phyloP scores from a whole-genome alignment of 92 coral and sea anemone species.

The Porites rus region DNA sequence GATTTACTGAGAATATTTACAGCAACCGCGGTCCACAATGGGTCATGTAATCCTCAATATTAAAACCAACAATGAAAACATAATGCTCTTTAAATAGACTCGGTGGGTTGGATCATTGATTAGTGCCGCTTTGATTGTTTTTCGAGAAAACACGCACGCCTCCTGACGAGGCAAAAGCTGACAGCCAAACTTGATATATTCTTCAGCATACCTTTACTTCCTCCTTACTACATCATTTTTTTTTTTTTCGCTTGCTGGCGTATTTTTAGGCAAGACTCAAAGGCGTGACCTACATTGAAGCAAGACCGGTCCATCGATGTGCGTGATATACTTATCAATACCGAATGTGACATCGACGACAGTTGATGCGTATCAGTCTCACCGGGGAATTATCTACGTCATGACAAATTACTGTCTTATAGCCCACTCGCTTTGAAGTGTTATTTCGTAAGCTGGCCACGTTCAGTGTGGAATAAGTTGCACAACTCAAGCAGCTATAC shows the following conservation, averaged over 20 bases:
- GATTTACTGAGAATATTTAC: background rate
- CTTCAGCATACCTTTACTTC: constrained; percentile 13
- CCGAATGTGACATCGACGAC: background rate
- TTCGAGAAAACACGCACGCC: background rate
- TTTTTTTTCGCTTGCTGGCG: background rate
- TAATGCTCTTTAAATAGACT: constrained; percentile 20
- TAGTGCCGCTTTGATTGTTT: background rate
- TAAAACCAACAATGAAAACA: constrained; percentile 1
- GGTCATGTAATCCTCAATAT: background rate
- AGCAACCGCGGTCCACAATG: background rate
- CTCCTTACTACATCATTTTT: background rate
- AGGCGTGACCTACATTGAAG: constrained; percentile 13
- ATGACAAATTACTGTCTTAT: background rate
- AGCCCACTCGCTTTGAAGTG: background rate
- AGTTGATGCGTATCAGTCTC: background rate
- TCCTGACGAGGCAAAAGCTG: background rate
- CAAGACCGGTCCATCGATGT: background rate
- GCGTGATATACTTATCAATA: background rate
- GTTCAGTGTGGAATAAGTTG: background rate
- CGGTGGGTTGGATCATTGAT: constrained; percentile 6
- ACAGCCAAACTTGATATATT: background rate
- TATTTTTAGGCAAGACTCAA: background rate
- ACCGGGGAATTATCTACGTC: constrained; percentile 19
- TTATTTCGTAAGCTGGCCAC: constrained; percentile 20
- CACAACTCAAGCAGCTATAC: background rate